Evolutionary conservation across 1,140 invertebrate genomes (phyloP).

Genomic region (Drosophila paulistorum): DNA sequence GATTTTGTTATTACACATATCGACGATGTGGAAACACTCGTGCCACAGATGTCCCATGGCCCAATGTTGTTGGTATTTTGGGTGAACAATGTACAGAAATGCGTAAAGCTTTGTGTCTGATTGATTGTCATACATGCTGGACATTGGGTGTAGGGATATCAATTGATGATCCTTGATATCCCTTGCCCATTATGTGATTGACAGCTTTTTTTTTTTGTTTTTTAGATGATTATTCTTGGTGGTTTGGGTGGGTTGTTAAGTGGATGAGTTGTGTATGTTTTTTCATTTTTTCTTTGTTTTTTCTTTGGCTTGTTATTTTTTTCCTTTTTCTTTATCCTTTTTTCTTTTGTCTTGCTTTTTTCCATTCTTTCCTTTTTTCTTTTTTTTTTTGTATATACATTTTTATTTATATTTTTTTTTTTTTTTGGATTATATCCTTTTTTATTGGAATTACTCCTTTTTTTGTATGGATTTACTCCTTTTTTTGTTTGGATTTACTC

Average conservation of each 20-base stretch:
- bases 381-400: conserved; percentile 34
- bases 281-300: conserved; percentile 36
- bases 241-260: conserved; percentile 19
- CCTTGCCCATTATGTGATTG: conserved; percentile 30
- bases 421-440: conserved; percentile 42
- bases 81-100: conserved; percentile 64
- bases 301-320: conserved; percentile 47
- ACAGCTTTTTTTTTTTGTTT: conserved; percentile 25
- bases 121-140: background rate
- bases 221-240: conserved; percentile 47
- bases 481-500: conserved; percentile 55
- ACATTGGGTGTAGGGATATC: conserved; percentile 44
- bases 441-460: conserved; percentile 59
- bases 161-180: conserved; percentile 40
- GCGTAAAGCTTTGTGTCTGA: conserved; percentile 26
- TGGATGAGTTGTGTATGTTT: conserved; percentile 37
- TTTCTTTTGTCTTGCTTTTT: conserved; percentile 50
- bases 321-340: conserved; percentile 36
- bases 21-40: conserved; percentile 53
- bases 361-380: conserved; percentile 30
- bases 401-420: conserved; percentile 37
- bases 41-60: conserved; percentile 36
- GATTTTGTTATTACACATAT: conserved; percentile 77
- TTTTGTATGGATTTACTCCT: conserved; percentile 50
- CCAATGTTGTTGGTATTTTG: conserved; percentile 26